These are phyloP conservation scores for Pangasius macronema DNA, from an alignment of 2,797 vertebrate genomes.

Conservation along the genomic window DNA sequence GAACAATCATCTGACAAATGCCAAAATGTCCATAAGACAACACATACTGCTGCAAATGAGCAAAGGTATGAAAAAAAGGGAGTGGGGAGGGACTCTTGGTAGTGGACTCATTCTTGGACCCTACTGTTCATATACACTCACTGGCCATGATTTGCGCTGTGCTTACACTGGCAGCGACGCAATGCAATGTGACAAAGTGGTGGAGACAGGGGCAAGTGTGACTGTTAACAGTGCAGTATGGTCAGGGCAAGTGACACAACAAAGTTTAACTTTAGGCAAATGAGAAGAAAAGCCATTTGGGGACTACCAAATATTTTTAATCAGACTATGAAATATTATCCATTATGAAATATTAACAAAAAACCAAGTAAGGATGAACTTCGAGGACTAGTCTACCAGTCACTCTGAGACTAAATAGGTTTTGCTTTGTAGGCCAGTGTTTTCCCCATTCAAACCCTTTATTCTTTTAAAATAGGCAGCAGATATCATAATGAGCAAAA, in stretches of 20 bases:
- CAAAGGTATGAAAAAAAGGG: background rate
- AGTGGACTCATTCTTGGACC: background rate
- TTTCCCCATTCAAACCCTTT: background rate
- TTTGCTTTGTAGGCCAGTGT: too few relatives aligned
- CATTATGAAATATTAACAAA: background rate
- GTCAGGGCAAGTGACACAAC: background rate
- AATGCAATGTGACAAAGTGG: background rate
- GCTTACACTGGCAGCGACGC: background rate
- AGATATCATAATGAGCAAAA: background rate
- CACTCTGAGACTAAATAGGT: too few relatives aligned
- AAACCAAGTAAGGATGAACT: too few relatives aligned
- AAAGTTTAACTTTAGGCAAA: background rate
- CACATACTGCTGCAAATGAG: background rate
- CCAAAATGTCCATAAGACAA: background rate
- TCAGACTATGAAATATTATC: background rate
- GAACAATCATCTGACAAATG: background rate
- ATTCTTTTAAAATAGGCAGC: background rate
- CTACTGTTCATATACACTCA: background rate
- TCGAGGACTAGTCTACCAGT: too few relatives aligned
- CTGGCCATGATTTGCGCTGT: background rate
- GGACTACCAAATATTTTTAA: background rate
- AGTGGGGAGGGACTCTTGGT: background rate
- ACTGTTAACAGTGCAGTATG: background rate
- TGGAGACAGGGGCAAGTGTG: background rate
- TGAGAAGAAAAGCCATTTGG: background rate